Conservation (phyloP, 2,113 vertebrate genomes). For the Rousettus leschenaultii region DNA sequence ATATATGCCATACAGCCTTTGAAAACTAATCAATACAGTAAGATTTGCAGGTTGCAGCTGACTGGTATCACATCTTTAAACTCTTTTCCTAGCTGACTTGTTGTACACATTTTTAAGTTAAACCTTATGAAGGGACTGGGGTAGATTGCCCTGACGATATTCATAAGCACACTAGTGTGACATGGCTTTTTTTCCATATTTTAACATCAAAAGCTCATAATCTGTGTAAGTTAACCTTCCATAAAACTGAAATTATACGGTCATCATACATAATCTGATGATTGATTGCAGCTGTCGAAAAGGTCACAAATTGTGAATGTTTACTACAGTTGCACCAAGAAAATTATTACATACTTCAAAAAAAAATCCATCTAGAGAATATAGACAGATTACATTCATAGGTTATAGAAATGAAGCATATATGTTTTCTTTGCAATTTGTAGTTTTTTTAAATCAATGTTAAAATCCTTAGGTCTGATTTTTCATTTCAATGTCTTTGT, state of each 20-base stretch:
- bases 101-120: conserved; percentile 79
- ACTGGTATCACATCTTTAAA: conserved; percentile 78
- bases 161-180: conserved; percentile 69
- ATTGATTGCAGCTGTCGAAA: conserved; percentile 78
- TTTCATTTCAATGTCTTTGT: conserved; percentile 81
- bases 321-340: conserved; percentile 69
- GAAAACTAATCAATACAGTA: conserved; percentile 83
- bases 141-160: conserved; percentile 50
- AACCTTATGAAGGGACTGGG: conserved; percentile 75
- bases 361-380: conserved; percentile 61
- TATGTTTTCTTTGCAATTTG: conserved; percentile 74
- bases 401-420: conserved; percentile 43
- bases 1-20: conserved; percentile 79
- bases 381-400: conserved; percentile 52
- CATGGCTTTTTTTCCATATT: conserved; percentile 59
- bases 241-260: conserved; percentile 81
- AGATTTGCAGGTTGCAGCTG: conserved; percentile 83
- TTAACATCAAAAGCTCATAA: conserved; percentile 81
- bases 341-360: conserved; percentile 58
- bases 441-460: conserved; percentile 80
- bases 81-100: conserved; percentile 75
- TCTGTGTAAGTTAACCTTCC: conserved; percentile 80
- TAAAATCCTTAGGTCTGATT: conserved; percentile 84
- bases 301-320: conserved; percentile 75
- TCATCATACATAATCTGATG: conserved; percentile 81